Conservation (phyloP, 2,888 invertebrate genomes). For the Orchesella flavescens region DNA sequence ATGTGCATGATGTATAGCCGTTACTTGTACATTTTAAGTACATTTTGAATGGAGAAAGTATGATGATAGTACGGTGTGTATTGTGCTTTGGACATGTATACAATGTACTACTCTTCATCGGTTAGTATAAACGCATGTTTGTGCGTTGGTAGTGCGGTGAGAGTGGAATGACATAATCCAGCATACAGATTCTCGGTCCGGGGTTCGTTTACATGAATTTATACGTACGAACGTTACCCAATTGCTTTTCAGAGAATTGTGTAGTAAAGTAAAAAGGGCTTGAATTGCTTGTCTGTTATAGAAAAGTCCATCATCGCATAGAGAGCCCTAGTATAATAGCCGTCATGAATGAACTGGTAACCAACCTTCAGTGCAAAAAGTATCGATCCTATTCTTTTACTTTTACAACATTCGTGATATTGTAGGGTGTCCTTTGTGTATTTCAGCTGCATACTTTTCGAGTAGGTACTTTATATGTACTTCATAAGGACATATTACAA, state of each 20-base stretch:
- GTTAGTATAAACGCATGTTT: background rate
- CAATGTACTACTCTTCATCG: background rate
- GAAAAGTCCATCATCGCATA: constrained; percentile 33
- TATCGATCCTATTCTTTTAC: constrained; percentile 46
- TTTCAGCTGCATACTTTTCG: background rate
- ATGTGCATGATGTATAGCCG: background rate
- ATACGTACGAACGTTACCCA: constrained; percentile 2
- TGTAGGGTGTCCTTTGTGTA: background rate
- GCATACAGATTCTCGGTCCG: constrained; percentile 29
- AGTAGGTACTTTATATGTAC: no score
- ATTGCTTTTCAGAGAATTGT: background rate
- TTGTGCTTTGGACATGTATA: background rate
- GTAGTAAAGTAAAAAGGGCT: constrained; percentile 26
- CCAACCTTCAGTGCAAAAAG: constrained; percentile 42
- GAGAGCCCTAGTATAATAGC: constrained; percentile 34
- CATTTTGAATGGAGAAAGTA: constrained; percentile 12
- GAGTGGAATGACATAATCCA: constrained; percentile 17
- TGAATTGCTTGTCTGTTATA: constrained; percentile 31
- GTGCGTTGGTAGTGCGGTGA: constrained; percentile 24
- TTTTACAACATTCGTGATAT: constrained; percentile 12
- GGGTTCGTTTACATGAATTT: constrained; percentile 38
- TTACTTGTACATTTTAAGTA: background rate
- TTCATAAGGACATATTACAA: background rate
- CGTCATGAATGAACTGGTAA: constrained; percentile 59
- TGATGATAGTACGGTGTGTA: background rate